A percentile compares a stretch with the other conserved stretches of the same genome.
Evolutionary conservation across 2,797 vertebrate species (phyloP).

Genomic region (Aldrovandia affinis): DNA sequence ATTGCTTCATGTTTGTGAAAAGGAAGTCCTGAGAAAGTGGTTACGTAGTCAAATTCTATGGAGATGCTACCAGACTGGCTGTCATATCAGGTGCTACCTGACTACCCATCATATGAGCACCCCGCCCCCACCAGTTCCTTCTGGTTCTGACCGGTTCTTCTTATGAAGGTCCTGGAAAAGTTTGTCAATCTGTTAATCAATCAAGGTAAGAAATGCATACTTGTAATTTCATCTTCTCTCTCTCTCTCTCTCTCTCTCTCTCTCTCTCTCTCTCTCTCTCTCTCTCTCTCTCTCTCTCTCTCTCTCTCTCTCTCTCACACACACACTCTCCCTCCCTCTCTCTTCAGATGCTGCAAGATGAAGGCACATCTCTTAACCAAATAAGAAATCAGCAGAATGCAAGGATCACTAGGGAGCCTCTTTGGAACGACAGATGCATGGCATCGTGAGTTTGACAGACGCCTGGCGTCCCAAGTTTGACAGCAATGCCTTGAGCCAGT

Average conservation of each 20-base stretch:
- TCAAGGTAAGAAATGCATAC: constrained; percentile 43
- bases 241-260: constrained; percentile 51
- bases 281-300: constrained; percentile 39
- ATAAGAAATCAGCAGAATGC: constrained; percentile 16
- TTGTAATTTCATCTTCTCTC: background rate
- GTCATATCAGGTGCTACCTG: constrained; percentile 7
- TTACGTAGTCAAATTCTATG: background rate
- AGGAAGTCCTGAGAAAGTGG: background rate
- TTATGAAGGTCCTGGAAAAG: background rate
- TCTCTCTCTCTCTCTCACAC: constrained; percentile 53
- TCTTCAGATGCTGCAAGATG: background rate
- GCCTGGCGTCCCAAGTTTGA: constrained; percentile 2
- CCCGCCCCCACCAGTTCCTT: background rate
- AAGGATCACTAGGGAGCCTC: background rate
- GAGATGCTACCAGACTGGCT: background rate
- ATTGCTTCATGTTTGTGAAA: background rate
- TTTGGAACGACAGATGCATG: background rate
- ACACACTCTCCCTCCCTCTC: too few relatives aligned
- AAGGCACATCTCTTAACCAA: constrained; percentile 19
- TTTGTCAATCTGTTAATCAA: constrained; percentile 37
- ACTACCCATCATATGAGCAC: background rate
- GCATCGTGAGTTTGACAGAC: background rate
- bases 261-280: constrained; percentile 55
- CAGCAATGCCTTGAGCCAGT: constrained; percentile 14
- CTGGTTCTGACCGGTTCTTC: background rate